Conservation (phyloP, 1,140 invertebrate species). For the Drosophila pandora region DNA sequence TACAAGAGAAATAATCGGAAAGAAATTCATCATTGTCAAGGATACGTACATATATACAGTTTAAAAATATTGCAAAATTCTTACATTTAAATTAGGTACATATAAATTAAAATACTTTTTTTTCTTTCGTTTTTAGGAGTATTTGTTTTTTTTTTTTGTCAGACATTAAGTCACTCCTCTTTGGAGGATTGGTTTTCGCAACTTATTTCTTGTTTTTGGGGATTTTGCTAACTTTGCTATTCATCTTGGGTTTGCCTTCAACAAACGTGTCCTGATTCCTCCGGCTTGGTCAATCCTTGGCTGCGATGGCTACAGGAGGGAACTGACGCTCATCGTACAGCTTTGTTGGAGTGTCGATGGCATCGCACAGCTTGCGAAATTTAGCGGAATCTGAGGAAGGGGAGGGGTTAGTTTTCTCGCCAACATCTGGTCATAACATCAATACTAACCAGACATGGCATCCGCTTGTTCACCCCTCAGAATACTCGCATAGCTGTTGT, state of each 20-base stretch:
- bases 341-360: conserved; percentile 80
- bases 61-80: conserved; percentile 14
- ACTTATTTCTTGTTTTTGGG: conserved; percentile 29
- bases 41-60: conserved; percentile 32
- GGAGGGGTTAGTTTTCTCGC: no score
- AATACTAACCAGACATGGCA: conserved; percentile 65
- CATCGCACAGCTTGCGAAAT: conserved; percentile 80
- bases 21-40: conserved; percentile 11
- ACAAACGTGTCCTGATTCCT: conserved; percentile 34
- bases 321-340: conserved; percentile 82
- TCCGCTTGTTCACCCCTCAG: conserved; percentile 70
- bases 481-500: conserved; percentile 81
- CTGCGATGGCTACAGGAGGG: conserved; percentile 80
- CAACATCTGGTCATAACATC: no score
- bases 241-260: conserved; percentile 42
- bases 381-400: conserved; percentile 73
- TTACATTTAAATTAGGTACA: conserved; percentile 13
- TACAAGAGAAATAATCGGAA: conserved; percentile 44
- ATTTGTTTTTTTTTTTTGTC: conserved; percentile 25
- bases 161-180: conserved; percentile 1
- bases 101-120: conserved; percentile 63
- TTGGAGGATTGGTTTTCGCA: conserved; percentile 13
- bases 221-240: conserved; percentile 37
- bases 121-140: conserved; percentile 60
- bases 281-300: conserved; percentile 74